Evolutionary conservation across 2,888 invertebrate species (phyloP), one percentile per base, ranked within the genome.

Genomic region (Melanotus villosus): DNA sequence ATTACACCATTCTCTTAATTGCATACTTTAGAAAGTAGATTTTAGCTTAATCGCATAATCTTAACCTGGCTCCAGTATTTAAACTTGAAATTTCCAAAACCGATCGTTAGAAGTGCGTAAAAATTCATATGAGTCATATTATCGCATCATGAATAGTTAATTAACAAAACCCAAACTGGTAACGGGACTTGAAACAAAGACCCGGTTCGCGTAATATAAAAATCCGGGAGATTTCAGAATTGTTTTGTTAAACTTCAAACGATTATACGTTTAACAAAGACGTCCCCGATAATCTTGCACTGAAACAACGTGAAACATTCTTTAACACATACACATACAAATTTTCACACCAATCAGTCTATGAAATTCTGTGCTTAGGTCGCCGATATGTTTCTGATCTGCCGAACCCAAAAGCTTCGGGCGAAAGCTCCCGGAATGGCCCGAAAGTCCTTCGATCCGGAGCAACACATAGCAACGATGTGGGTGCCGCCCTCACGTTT

Each of bases 391-490:
- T 72, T 74, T 75, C 77, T 76, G 73, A 75, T 77, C 72, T 73
- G 76, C 79, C 79, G 78, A 79, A 75, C 76, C 76, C 69, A 76
- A 79, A 73, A 78, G 78, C 78, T 79, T 74, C 57, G 69, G 41
- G 66, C 80, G 81, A 78, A 77, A 75, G 75, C 74, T 75, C 38
- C 65, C 83, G 83, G 78, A 77, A 68, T 73, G 72, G 45, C 69
- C 76, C 84, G 84, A 84, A 73, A 71, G 71, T 62, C 70, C 75
- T 83, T 83, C 83, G 83, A 84, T 84, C 83, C 80, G 73, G 76
- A 82, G 82, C 83, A 82, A 82, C 82, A 83, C 83, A 82, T 83
- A 82, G 82, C 83, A 83, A 83, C 82, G 76, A 74, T 71, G 70
- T 75, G 79, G 78, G 78, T 78, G 73, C 77, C 78, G 78, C 78